Percentiles rank a stretch among this genome's conserved stretches.
These are phyloP conservation scores for Crotalus viridis DNA, from an alignment of 2,113 vertebrate species.

Conservation along the genomic window DNA sequence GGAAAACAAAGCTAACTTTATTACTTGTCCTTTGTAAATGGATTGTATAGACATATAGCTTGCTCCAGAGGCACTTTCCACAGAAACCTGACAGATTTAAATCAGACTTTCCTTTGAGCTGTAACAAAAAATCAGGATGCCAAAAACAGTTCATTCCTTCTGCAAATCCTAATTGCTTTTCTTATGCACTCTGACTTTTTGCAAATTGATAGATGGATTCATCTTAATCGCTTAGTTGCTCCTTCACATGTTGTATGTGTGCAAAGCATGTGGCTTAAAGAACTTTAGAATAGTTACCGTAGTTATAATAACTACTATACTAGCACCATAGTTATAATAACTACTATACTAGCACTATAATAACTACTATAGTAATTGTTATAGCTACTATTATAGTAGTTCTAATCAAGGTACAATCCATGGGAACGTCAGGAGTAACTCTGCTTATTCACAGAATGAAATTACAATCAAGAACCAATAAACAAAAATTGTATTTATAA, in stretches of 20 bases:
- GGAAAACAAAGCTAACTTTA: slow-evolving; percentile 51
- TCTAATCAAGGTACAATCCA: background rate
- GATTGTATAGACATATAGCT: slow-evolving; percentile 60
- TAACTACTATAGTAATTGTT: background rate
- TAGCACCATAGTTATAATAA: background rate
- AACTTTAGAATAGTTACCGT: background rate
- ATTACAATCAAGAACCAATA: background rate
- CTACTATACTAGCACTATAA: background rate
- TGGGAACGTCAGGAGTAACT: background rate
- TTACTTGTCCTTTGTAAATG: slow-evolving; percentile 53
- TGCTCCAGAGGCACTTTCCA: slow-evolving; percentile 71
- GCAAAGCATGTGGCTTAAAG: background rate
- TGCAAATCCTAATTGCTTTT: slow-evolving; percentile 10
- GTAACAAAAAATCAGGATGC: background rate
- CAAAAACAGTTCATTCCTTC: background rate
- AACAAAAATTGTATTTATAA: background rate
- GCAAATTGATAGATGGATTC: background rate
- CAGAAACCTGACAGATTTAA: slow-evolving; percentile 42
- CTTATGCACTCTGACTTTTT: background rate
- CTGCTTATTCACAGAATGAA: background rate
- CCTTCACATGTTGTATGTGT: background rate
- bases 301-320: background rate
- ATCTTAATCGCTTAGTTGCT: background rate
- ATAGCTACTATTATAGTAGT: background rate
- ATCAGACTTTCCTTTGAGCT: slow-evolving; percentile 33